A percentile compares a stretch with the other conserved stretches of the same genome.
Evolutionary conservation across 2,113 vertebrate species (phyloP).

Genomic region (Chamaea fasciata): DNA sequence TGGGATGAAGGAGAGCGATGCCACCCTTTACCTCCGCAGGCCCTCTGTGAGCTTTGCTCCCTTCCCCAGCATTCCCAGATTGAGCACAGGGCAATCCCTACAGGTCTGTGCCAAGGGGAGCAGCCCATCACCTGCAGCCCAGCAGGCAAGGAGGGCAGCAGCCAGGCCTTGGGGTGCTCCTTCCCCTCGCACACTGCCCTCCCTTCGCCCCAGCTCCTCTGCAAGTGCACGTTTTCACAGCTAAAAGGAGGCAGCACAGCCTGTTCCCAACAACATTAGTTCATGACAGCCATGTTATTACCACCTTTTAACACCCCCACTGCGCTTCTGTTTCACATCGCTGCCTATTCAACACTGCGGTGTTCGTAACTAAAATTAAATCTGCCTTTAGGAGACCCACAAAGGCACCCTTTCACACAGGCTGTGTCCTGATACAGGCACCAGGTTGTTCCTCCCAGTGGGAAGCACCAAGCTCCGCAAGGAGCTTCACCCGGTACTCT

Average conservation of each 20-base stretch:
- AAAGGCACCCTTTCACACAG: neutral
- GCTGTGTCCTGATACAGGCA: fast-evolving
- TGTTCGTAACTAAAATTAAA: slow-evolving; percentile 30
- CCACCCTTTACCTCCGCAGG: neutral
- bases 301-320: slow-evolving; percentile 58
- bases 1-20: neutral
- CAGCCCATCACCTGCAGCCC: neutral
- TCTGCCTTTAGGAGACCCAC: neutral
- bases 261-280: slow-evolving; percentile 38
- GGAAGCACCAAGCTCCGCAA: fast-evolving
- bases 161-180: neutral
- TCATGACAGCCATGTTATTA: slow-evolving; percentile 65
- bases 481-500: neutral
- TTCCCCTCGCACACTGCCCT: neutral
- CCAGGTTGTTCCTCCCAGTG: neutral
- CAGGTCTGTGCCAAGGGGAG: fast-evolving
- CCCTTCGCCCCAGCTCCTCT: neutral
- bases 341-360: slow-evolving; percentile 18
- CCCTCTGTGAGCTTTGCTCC: neutral
- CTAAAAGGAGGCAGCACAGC: slow-evolving; percentile 25
- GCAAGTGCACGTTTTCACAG: neutral
- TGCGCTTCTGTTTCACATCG: slow-evolving; percentile 39
- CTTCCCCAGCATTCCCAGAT: neutral
- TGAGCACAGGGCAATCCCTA: fast-evolving
- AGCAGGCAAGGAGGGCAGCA: neutral